These are phyloP conservation scores for Doryteuthis pealeii DNA, from an alignment of 1,140 invertebrate genomes.

Conservation along the genomic window DNA sequence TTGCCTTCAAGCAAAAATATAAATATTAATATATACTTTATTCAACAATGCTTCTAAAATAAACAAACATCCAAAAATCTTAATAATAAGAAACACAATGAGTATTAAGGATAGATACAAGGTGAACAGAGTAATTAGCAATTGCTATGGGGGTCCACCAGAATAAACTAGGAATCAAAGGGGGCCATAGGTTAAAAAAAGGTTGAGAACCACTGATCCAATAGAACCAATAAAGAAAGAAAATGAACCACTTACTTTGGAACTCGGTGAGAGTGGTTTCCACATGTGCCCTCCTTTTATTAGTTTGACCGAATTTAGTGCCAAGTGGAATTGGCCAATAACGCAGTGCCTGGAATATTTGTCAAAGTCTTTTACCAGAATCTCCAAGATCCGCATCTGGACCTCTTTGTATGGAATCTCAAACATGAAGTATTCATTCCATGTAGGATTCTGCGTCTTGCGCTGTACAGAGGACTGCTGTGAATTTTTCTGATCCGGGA, in stretches of 20 bases:
- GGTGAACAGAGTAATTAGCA: no score
- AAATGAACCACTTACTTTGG: slow-evolving; percentile 45
- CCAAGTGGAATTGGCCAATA: slow-evolving; percentile 54
- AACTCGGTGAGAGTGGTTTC: slow-evolving; percentile 59
- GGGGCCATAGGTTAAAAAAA: no score
- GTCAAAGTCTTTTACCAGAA: slow-evolving; percentile 59
- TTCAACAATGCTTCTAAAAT: no score
- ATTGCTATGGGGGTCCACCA: no score
- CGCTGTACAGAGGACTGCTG: slow-evolving; percentile 57
- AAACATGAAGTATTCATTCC: slow-evolving; percentile 58
- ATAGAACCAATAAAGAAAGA: no score
- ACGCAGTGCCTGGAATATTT: slow-evolving; percentile 57
- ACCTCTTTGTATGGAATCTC: slow-evolving; percentile 53
- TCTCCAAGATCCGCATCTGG: slow-evolving; percentile 49
- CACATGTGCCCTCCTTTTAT: slow-evolving; percentile 62
- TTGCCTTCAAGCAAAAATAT: no score
- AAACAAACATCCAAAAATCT: no score
- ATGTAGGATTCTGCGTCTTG: slow-evolving; percentile 55
- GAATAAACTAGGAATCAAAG: no score
- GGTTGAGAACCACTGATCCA: no score
- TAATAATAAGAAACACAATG: no score
- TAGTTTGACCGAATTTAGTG: slow-evolving; percentile 49
- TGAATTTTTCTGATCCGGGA: slow-evolving; percentile 55
- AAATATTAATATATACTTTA: no score
- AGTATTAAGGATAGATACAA: no score